These are phyloP conservation scores for Dryoscopus gambensis DNA, from an alignment of 2,113 vertebrate genomes.

Conservation along the genomic window DNA sequence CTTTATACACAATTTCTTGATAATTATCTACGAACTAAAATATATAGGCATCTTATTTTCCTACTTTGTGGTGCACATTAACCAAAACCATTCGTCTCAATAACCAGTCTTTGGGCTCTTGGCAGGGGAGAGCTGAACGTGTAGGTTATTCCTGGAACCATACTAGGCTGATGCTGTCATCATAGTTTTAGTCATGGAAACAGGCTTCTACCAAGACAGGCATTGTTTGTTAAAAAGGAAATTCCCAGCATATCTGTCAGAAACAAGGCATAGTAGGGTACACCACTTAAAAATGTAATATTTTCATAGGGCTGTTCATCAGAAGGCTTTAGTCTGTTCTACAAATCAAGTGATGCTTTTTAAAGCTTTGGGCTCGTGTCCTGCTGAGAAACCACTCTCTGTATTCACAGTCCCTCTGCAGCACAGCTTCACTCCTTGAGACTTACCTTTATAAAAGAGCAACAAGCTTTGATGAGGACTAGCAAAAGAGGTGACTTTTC, in stretches of 20 bases:
- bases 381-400: neutral
- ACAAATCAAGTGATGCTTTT: neutral
- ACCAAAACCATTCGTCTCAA: slow-evolving; percentile 63
- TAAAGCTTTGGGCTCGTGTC: neutral
- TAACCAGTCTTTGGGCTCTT: slow-evolving; percentile 32
- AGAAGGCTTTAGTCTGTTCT: neutral
- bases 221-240: slow-evolving; percentile 34
- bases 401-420: neutral
- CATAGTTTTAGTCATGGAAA: slow-evolving; percentile 69
- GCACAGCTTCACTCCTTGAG: neutral
- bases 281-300: neutral
- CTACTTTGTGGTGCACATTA: slow-evolving; percentile 42
- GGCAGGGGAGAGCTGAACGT: slow-evolving; percentile 2
- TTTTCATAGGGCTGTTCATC: neutral
- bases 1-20: slow-evolving; percentile 54
- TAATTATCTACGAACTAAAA: slow-evolving; percentile 64
- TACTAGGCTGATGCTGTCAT: slow-evolving; percentile 26
- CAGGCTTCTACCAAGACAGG: slow-evolving; percentile 18
- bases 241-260: slow-evolving; percentile 35
- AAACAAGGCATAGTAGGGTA: neutral
- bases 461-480: neutral
- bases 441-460: neutral
- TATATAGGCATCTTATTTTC: slow-evolving; percentile 41
- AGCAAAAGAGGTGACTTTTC: neutral
- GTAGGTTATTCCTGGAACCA: slow-evolving; percentile 62